Conservation (phyloP, 2,888 invertebrate genomes). For the Cryptocheilus praepositus region DNA sequence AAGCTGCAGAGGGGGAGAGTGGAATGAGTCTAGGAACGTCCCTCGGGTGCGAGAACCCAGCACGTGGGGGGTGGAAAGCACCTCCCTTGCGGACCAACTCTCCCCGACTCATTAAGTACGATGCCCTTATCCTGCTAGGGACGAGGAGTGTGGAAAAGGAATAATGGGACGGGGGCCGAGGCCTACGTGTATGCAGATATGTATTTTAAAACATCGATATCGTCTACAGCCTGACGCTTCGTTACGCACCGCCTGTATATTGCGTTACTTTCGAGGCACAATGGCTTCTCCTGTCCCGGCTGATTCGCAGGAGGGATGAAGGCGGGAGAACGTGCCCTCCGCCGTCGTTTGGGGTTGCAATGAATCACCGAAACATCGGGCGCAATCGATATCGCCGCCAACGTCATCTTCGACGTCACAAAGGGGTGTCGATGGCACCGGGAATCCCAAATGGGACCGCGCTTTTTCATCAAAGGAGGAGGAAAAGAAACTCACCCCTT, state of each 20-base stretch:
- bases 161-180: conserved; percentile 37
- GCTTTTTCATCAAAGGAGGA: conserved; percentile 6
- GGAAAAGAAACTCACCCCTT: conserved; percentile 1
- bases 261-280: conserved; percentile 68
- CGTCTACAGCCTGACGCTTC: conserved; percentile 65
- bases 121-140: conserved; percentile 63
- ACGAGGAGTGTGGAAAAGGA: conserved; percentile 24
- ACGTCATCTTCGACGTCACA: conserved; percentile 33
- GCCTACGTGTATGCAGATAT: conserved; percentile 66
- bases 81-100: conserved; percentile 55
- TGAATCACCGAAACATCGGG: conserved; percentile 65
- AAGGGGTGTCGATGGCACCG: conserved; percentile 16
- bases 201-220: conserved; percentile 71
- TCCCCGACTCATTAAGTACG: conserved; percentile 71
- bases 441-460: conserved; percentile 14
- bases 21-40: conserved; percentile 61
- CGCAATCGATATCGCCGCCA: conserved; percentile 58
- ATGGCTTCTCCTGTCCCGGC: conserved; percentile 52
- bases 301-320: conserved; percentile 25
- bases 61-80: conserved; percentile 46
- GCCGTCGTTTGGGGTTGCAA: conserved; percentile 30
- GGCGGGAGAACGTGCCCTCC: conserved; percentile 29
- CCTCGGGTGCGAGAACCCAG: conserved; percentile 65
- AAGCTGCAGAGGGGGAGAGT: conserved; percentile 26
- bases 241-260: conserved; percentile 65